Conservation (phyloP, 2,888 invertebrate genomes). For the Sycophila texana region DNA sequence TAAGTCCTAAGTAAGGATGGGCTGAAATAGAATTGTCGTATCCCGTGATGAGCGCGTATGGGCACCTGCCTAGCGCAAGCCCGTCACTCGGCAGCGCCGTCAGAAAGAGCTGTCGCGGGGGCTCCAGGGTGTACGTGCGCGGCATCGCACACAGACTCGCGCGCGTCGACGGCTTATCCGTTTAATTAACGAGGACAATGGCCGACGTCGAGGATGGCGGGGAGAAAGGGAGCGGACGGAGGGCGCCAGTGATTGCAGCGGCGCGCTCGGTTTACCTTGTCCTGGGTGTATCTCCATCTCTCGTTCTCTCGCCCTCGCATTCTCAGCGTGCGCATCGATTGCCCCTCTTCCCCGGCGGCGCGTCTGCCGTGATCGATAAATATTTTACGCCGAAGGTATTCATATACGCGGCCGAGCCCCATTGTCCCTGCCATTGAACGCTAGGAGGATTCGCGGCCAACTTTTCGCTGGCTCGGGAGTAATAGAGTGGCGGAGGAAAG, state of each 20-base stretch:
- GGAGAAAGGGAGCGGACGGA: too few relatives aligned
- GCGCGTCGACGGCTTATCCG: conserved; percentile 69
- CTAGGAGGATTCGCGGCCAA: neutral
- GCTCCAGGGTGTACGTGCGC: conserved; percentile 29
- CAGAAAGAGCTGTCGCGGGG: conserved; percentile 34
- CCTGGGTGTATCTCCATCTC: conserved; percentile 4
- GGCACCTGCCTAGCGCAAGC: too few relatives aligned
- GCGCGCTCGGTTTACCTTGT: conserved; percentile 25
- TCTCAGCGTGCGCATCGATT: conserved; percentile 26
- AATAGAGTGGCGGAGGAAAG: neutral
- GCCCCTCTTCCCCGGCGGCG: conserved; percentile 12
- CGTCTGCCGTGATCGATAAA: conserved; percentile 36
- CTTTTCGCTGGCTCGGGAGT: neutral
- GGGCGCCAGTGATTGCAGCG: conserved; percentile 48
- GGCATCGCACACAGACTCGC: neutral
- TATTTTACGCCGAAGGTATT: conserved; percentile 37
- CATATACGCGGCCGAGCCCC: neutral
- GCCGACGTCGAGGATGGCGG: conserved; percentile 50
- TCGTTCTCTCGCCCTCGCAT: conserved; percentile 5
- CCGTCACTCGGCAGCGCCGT: conserved; percentile 7
- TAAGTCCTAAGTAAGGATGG: too few relatives aligned
- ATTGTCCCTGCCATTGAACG: neutral
- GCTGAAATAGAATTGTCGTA: too few relatives aligned
- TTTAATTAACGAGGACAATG: conserved; percentile 74
- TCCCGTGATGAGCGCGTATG: too few relatives aligned